Conservation (phyloP, 1,140 invertebrate species). For the Apis mellifera region Amel_HAv3.1 CM009935.2:6261501-6262000, state of each 20-base stretch:
- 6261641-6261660: too few relatives aligned
- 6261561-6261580: constrained; percentile 7
- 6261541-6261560: background rate
- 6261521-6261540: background rate
- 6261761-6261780: background rate
- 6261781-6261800: background rate
- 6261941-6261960: background rate
- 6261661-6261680: background rate
- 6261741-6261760: background rate
- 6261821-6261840: too few relatives aligned
- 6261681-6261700: background rate
- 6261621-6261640: background rate
- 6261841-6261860: too few relatives aligned
- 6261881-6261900: too few relatives aligned
- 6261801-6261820: background rate
- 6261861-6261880: too few relatives aligned
- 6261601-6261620: background rate
- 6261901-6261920: too few relatives aligned
- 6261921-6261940: too few relatives aligned
- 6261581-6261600: background rate
- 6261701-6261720: background rate
- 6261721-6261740: background rate
- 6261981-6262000: background rate
- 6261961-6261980: constrained; percentile 3
- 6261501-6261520: background rate